Evolutionary conservation across 1,140 invertebrate genomes (phyloP).

Genomic region (Adoxophyes honmai): DNA sequence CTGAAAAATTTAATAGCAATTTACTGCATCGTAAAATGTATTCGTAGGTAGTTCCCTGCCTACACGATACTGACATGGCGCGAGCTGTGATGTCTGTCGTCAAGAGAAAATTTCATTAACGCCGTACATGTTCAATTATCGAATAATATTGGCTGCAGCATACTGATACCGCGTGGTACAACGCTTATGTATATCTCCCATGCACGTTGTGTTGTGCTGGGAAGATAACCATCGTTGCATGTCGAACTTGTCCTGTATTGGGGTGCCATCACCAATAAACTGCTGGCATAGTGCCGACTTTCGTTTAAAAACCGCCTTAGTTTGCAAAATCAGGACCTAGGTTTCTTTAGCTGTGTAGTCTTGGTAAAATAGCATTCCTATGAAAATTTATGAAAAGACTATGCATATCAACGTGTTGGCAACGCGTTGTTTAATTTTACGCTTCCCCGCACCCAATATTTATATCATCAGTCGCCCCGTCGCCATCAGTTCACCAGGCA

Average conservation of each 20-base stretch:
- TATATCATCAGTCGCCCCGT: constrained; percentile 23
- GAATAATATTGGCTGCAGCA: constrained; percentile 40
- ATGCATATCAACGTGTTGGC: constrained; percentile 17
- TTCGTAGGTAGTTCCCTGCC: no score
- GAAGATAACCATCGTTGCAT: background rate
- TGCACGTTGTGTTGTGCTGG: background rate
- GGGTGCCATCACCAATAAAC: no score
- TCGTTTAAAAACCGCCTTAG: no score
- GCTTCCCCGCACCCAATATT: constrained; percentile 26
- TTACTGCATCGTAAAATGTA: no score
- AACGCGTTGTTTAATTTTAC: constrained; percentile 34
- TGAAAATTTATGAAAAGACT: background rate
- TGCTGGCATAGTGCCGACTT: no score
- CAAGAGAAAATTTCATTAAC: constrained; percentile 65
- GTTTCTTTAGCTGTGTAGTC: no score
- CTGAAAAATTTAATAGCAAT: no score
- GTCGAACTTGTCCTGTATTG: background rate
- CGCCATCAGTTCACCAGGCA: background rate
- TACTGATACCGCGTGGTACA: constrained; percentile 40
- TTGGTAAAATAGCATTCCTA: no score
- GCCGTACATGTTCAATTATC: constrained; percentile 65
- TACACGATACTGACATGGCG: background rate
- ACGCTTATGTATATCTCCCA: background rate
- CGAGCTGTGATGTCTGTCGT: constrained; percentile 15
- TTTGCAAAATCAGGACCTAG: no score